Evolutionary conservation across 2,113 vertebrate species (phyloP).

Genomic region (Chloebia gouldiae): DNA sequence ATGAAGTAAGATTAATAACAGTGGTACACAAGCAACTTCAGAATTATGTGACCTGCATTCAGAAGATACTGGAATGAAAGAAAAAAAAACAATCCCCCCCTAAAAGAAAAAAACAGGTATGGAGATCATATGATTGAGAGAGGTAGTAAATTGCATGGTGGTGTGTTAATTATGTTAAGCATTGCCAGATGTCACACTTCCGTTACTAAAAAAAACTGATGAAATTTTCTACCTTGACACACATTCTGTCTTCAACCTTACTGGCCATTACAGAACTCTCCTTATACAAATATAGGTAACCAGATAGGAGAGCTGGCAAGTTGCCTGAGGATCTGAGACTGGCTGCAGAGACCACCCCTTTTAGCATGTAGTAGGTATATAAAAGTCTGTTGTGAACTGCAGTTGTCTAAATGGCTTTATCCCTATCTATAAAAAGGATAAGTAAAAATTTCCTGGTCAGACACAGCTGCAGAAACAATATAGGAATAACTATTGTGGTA

Average conservation of each 20-base stretch:
- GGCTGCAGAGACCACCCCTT: not conserved
- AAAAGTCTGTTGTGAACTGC: not conserved
- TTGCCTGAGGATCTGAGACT: not conserved
- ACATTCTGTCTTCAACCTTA: not conserved
- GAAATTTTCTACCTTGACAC: not conserved
- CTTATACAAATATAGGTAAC: not conserved
- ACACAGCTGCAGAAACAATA: not conserved
- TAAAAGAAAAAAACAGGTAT: not conserved
- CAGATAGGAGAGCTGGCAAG: not conserved
- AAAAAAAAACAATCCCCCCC: accelerated
- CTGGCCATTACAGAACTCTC: not conserved
- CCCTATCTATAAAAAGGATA: not conserved
- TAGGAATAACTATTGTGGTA: not conserved
- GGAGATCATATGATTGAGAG: not conserved
- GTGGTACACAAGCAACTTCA: not conserved
- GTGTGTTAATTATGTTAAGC: not conserved
- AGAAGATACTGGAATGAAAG: not conserved
- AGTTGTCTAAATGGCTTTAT: not conserved
- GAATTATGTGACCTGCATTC: not conserved
- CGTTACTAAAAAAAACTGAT: not conserved
- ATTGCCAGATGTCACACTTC: not conserved
- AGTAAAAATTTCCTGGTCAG: not conserved
- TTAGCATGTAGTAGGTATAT: accelerated
- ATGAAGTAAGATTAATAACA: not conserved
- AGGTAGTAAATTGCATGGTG: not conserved